These are phyloP conservation scores for Chouioia cunea DNA, from an alignment of 2,888 invertebrate genomes.

Conservation along the genomic window DNA sequence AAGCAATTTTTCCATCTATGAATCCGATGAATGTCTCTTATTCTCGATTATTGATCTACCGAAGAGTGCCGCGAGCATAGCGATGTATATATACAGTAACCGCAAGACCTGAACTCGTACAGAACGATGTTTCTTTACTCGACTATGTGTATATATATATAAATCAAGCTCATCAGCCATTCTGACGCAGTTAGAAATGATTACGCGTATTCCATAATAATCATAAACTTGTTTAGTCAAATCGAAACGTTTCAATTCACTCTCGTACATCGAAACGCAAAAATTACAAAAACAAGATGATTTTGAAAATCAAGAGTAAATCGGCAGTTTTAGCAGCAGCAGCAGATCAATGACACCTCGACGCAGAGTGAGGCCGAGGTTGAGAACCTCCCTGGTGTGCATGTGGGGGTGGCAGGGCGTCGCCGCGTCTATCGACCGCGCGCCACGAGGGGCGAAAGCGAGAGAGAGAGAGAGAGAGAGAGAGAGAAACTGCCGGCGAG, in stretches of 20 bases:
- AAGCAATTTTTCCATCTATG: slow-evolving; percentile 34
- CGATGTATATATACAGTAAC: neutral
- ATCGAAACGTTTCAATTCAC: too few species aligned
- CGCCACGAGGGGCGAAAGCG: slow-evolving; percentile 18
- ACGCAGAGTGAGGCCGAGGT: slow-evolving; percentile 45
- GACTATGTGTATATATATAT: neutral
- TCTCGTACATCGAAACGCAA: neutral
- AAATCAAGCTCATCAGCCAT: neutral
- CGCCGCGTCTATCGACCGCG: slow-evolving; percentile 69
- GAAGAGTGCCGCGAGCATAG: neutral
- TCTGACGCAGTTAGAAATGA: too few species aligned
- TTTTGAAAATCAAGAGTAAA: neutral
- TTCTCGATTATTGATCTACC: slow-evolving; percentile 46
- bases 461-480: neutral
- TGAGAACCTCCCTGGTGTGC: slow-evolving; percentile 63
- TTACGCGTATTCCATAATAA: too few species aligned
- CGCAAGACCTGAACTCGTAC: neutral
- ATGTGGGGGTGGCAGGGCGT: slow-evolving; percentile 62
- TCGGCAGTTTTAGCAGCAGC: neutral
- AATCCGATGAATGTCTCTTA: slow-evolving; percentile 40
- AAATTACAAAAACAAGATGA: neutral
- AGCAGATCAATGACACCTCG: slow-evolving; percentile 47
- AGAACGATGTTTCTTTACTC: neutral
- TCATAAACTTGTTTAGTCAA: too few species aligned
- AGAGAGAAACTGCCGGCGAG: neutral